phyloP scores from a whole-genome alignment of 1,140 invertebrate species.

The Drosophila oshimai region DNA sequence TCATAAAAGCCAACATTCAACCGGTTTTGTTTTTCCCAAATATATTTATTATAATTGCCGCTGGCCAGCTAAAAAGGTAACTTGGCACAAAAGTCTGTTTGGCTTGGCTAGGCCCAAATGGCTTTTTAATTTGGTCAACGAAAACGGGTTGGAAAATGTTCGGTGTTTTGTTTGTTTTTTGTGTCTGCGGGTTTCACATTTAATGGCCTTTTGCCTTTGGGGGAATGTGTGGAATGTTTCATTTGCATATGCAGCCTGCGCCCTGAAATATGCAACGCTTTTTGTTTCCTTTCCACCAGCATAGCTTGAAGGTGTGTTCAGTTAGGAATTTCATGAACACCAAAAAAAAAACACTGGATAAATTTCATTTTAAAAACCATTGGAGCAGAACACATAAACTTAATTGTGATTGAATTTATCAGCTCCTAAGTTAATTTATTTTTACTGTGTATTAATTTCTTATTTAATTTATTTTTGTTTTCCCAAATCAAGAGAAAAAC shows the following conservation, averaged over 20 bases:
- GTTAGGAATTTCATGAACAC: slow-evolving; percentile 11
- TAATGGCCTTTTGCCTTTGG: slow-evolving; percentile 23
- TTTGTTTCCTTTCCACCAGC: background rate
- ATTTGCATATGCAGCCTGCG: slow-evolving; percentile 39
- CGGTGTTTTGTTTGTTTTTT: slow-evolving; percentile 21
- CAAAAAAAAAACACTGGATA: background rate
- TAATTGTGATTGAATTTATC: too few species aligned
- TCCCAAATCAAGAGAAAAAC: slow-evolving; percentile 23
- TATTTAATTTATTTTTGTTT: slow-evolving; percentile 13
- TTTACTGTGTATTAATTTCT: slow-evolving; percentile 20
- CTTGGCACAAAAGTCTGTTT: slow-evolving; percentile 29
- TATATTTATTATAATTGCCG: slow-evolving; percentile 33
- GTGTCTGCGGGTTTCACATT: slow-evolving; percentile 32
- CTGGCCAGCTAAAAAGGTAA: slow-evolving; percentile 16
- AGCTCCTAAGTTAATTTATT: background rate
- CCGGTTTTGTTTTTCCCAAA: slow-evolving; percentile 31
- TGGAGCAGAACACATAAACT: too few species aligned
- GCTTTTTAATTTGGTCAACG: slow-evolving; percentile 57
- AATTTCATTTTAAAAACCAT: too few species aligned
- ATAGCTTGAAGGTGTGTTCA: slow-evolving; percentile 44
- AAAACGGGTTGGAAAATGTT: slow-evolving; percentile 41
- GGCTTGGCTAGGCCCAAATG: slow-evolving; percentile 37
- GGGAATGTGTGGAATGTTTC: slow-evolving; percentile 28
- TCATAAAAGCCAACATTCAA: slow-evolving; percentile 18
- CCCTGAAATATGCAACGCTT: slow-evolving; percentile 57